Base-by-base conservation (phyloP, 1,140 invertebrate genomes). In the Panagrolaimus sp. region DNA sequence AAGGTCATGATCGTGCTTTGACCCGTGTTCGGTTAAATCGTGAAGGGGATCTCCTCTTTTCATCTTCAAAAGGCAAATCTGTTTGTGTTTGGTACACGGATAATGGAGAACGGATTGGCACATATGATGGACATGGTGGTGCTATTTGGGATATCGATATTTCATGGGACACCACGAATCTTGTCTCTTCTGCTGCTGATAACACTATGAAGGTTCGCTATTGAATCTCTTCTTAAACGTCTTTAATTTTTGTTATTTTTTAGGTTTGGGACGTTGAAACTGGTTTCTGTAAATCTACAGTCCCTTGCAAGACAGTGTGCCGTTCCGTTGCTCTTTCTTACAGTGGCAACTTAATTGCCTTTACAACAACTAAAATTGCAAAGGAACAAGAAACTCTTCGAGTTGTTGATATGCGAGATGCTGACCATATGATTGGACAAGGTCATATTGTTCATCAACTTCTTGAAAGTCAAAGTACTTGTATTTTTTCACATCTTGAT, bases 81-180 rank as follows among this genome's bases (percentile, higher is more conserved):
- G 94, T 96, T 5, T 96, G 95, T 87, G 94, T 98, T 8, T 99
- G 96, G 96, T 98, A 91, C 86, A 92, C 95, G 0, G 84, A 96
- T 15, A 99, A 98, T 85, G 96, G 96, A 12, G 96, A 99, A 85
- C 88, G 96, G 55, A 85, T 99, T 26, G 96, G 96, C 7, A 93
- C 93, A 0, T 97, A 95, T 79, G 92, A 94, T 84, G 79, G 77
- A 0, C 95, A 98, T 84, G 90, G 90, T 83, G 96, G 96, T 79
- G 94, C 94, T 0, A 90, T 98, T 0, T 98, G 95, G 94, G 93
- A 92, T 80, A 89, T 98, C 46, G 96, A 99, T 84, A 91, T 97
- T 7, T 91, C 72, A 4, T 83, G 85, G 93, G 90, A 96, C 76
- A 92, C 93, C 1, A 91, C 90, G 0, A 89, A 90, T 81, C 89